Evolutionary conservation across 2,797 vertebrate species (phyloP), one percentile per base, ranked within the genome.

Genomic region (Clarias pachynema): DNA sequence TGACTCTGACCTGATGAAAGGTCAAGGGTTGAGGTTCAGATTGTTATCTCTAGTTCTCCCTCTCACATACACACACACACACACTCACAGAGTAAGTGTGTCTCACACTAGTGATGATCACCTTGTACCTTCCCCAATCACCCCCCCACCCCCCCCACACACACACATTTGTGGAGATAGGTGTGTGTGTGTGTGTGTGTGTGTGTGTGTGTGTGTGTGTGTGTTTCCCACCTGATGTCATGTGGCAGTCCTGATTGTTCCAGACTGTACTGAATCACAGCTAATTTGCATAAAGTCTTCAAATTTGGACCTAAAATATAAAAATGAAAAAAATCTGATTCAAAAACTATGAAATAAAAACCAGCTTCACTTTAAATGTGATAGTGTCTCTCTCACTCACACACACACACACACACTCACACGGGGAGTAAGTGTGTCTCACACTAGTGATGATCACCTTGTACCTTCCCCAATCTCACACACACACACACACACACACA

Each of bases 201-300:
- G 56, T 84, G 56, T 31, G 63, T 31, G 74, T 37, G 29, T 34
- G 73, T 29, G 20, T 53, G 40, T n/a, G 5, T 49, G 62, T 29
- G 68, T 15, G n/a, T 83, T 49, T 85, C 90, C 89, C 94, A 99
- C 98, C 98, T 97, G 96, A 99, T 97, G 91, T 99, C 98, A 10
- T 99, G 98, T 83, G 98, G 98, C 91, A 99, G 96, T 93, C 96
- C 97, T 78, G 97, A 97, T 95, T 99, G 98, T 93, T 99, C 98
- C 95, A 99, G 93, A 91, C 96, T 97, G 94, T 97, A 97, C 91
- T 99, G 97, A 94, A 99, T 97, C 93, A 99, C 98, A n/a, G 98
- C 97, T 90, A 99, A 93, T 94, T 99, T 99, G 93, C 98, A 99
- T 94, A 99, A 95, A 0, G 97, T 99, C 96, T 99, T 99, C 93